phyloP scores from a whole-genome alignment of 2,113 vertebrate species.

The Hippotragus niger region DNA sequence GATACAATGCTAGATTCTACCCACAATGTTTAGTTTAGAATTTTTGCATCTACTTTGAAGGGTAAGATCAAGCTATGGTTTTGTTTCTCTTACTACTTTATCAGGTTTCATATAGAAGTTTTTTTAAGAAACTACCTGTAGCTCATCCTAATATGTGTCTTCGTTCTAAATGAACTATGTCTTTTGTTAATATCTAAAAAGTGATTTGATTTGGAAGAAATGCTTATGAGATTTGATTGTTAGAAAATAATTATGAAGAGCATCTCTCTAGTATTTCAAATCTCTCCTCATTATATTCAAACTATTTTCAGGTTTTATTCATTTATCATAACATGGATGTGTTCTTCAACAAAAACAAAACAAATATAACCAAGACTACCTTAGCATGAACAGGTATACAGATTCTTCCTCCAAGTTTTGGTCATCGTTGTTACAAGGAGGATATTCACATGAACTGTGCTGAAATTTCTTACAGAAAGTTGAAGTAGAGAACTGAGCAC shows the following conservation, averaged over 20 bases:
- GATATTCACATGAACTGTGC: background rate
- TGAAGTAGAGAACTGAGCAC: background rate
- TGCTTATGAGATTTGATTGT: background rate
- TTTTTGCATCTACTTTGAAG: background rate
- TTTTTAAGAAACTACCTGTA: background rate
- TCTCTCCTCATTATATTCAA: background rate
- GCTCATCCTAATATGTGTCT: background rate
- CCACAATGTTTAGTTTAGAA: background rate
- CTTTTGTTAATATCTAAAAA: background rate
- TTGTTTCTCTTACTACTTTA: background rate
- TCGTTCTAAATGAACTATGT: background rate
- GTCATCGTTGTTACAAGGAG: background rate
- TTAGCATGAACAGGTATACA: background rate
- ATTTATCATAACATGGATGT: background rate
- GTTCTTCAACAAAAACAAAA: background rate
- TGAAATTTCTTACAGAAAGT: background rate
- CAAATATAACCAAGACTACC: background rate
- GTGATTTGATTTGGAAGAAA: background rate
- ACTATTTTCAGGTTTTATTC: background rate
- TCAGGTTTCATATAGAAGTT: background rate
- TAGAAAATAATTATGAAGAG: background rate
- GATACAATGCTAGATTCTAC: background rate
- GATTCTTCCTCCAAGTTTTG: background rate
- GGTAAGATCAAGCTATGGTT: background rate
- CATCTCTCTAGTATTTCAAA: background rate